Evolutionary conservation across 2,113 vertebrate genomes (phyloP).

Genomic region (Triplophysa tibetana): DNA sequence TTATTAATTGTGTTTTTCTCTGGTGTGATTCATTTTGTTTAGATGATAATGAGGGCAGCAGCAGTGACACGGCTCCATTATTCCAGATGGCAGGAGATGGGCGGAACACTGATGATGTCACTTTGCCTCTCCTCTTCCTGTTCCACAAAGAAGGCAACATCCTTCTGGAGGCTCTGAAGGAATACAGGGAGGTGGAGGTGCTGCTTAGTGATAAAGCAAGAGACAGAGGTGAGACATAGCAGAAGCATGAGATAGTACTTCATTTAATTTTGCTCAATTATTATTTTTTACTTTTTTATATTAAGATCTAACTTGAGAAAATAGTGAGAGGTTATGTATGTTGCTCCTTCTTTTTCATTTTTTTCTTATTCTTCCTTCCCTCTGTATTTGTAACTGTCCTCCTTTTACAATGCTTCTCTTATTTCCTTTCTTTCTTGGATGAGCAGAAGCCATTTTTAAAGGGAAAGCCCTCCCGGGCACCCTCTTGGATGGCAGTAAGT

Average conservation of each 20-base stretch:
- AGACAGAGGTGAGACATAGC: slow-evolving; percentile 83
- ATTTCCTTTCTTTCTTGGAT: slow-evolving; percentile 59
- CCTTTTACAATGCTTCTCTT: slow-evolving; percentile 50
- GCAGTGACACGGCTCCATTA: slow-evolving; percentile 95
- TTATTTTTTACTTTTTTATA: not conserved
- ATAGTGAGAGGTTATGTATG: not conserved
- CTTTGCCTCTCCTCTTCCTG: slow-evolving; percentile 92
- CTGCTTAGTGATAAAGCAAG: slow-evolving; percentile 94
- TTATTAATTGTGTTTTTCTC: not conserved
- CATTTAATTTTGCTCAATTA: no score
- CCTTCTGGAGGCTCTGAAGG: slow-evolving; percentile 87
- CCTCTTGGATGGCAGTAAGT: slow-evolving; percentile 90
- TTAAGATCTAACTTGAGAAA: not conserved
- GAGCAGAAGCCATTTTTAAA: slow-evolving; percentile 88
- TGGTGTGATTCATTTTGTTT: not conserved
- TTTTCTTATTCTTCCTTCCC: slow-evolving; percentile 41
- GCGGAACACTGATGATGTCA: slow-evolving; percentile 91
- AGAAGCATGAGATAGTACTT: not conserved
- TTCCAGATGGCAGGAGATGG: slow-evolving; percentile 99
- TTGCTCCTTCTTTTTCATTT: slow-evolving; percentile 29
- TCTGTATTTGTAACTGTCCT: slow-evolving; percentile 43
- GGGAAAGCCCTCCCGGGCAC: slow-evolving; percentile 86
- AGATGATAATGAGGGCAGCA: slow-evolving; percentile 99
- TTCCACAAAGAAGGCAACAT: slow-evolving; percentile 98
- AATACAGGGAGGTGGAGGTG: slow-evolving; percentile 92